Evolutionary conservation across 2,888 invertebrate genomes (phyloP), one percentile per base, ranked within the genome.

Genomic region (Diabrotica balteata): DNA sequence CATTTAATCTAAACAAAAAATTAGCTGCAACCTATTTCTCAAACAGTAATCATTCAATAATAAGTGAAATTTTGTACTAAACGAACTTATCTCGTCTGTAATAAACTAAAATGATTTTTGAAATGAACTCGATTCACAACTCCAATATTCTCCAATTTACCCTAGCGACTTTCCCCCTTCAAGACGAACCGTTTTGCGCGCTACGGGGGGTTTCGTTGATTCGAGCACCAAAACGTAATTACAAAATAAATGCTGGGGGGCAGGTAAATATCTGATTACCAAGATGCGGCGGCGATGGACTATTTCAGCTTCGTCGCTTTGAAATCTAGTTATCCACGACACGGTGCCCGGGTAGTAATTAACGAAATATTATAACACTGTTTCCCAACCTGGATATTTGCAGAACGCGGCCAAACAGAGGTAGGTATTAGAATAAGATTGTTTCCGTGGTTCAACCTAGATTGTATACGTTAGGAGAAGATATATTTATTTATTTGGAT

Each of bases 331-430:
- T 83, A 83, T 70, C 71, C 76, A 75, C 77, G 80, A 79, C 77
- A 79, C 80, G 82, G 80, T 80, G 80, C 79, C 80, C 81, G 78
- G 80, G 78, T 80, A 77, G 79, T 83, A 83, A 84, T 84, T 84
- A 84, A 83, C 82, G 81, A 83, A 83, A 83, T 83, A 83, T 83
- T 82, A 80, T 80, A 77, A 70, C 62, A 47, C 63, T 11, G 63
- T 63, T 47, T 54, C 62, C 47, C 32, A 47, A 47, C 50, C 49
- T n/a, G 57, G 50, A 57, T 57, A 22, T 55, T 45, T 32, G 50
- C 63, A 22, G 53, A 46, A 53, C 22, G 42, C 49, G 42, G 17
- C 22, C 8, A 45, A 44, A 43, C 42, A 8, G n/a, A 55, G 9
- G 10, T 11, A 7, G 11, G 11, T 8, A 55, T 45, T 11, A 8